Conservation (phyloP, 2,888 invertebrate genomes). For the Cyclophora punctaria region DNA sequence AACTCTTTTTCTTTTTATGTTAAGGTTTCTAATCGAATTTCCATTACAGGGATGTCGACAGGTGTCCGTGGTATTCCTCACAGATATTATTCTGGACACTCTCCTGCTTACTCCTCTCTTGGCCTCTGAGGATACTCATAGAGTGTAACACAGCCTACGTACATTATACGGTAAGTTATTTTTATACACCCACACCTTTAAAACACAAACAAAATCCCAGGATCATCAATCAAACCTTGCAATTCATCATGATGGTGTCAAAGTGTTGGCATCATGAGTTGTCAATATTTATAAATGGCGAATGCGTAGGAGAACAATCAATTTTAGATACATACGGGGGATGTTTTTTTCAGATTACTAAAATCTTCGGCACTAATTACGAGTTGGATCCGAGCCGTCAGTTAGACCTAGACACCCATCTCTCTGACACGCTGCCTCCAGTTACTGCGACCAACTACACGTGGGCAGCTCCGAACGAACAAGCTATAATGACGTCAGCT, state of each 20-base stretch:
- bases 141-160: constrained; percentile 88
- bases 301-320: no score
- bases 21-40: constrained; percentile 5
- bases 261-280: no score
- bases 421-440: constrained; percentile 63
- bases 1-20: not conserved
- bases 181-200: not conserved
- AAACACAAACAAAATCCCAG: not conserved
- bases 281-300: constrained; percentile 4
- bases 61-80: constrained; percentile 79
- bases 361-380: constrained; percentile 85
- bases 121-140: constrained; percentile 86
- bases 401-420: constrained; percentile 62
- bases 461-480: constrained; percentile 67
- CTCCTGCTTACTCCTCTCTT: constrained; percentile 84
- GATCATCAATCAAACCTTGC: no score
- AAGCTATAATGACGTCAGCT: constrained; percentile 69
- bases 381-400: constrained; percentile 70
- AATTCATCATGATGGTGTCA: no score
- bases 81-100: constrained; percentile 84
- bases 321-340: no score
- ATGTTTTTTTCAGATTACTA: constrained; percentile 76
- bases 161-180: constrained; percentile 80
- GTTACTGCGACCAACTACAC: constrained; percentile 58
- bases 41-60: constrained; percentile 59